A percentile compares a stretch with the other conserved stretches of the same genome.
These are phyloP conservation scores for Campoplex capitator DNA, from an alignment of 2,888 invertebrate genomes.

Conservation along the genomic window DNA sequence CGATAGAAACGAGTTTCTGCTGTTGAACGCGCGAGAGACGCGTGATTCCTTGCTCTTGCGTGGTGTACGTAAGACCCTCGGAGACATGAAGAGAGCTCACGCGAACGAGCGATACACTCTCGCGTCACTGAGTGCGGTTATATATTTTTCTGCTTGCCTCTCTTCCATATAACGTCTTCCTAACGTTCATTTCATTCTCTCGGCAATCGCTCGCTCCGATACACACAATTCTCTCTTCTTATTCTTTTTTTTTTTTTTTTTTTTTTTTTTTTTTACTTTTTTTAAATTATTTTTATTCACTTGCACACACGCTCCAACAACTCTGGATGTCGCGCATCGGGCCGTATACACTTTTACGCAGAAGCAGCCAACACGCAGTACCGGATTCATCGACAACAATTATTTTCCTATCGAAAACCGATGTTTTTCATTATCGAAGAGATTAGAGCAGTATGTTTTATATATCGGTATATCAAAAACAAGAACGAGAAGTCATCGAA, in stretches of 20 bases:
- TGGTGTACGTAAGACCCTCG: constrained; percentile 25
- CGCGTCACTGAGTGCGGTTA: constrained; percentile 51
- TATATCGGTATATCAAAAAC: constrained; percentile 11
- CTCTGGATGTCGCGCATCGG: background rate
- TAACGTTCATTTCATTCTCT: constrained; percentile 46
- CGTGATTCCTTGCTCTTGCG: constrained; percentile 61
- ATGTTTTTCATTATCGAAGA: constrained; percentile 34
- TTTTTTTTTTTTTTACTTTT: background rate
- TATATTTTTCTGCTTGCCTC: constrained; percentile 33
- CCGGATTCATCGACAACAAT: no score
- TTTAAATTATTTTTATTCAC: background rate
- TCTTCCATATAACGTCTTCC: constrained; percentile 34
- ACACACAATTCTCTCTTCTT: background rate
- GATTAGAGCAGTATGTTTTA: background rate
- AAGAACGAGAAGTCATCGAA: background rate
- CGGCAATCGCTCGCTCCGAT: background rate
- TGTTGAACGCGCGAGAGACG: constrained; percentile 37
- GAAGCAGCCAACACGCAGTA: background rate
- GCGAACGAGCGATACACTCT: constrained; percentile 36
- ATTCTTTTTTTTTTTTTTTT: background rate
- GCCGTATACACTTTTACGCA: background rate
- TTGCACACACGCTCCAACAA: background rate
- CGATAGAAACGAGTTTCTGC: constrained; percentile 67
- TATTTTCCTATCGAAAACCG: constrained; percentile 8
- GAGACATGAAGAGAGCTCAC: constrained; percentile 18